Evolutionary conservation across 2,888 invertebrate genomes (phyloP).

Genomic region (Alviniconcha strummeri): DNA sequence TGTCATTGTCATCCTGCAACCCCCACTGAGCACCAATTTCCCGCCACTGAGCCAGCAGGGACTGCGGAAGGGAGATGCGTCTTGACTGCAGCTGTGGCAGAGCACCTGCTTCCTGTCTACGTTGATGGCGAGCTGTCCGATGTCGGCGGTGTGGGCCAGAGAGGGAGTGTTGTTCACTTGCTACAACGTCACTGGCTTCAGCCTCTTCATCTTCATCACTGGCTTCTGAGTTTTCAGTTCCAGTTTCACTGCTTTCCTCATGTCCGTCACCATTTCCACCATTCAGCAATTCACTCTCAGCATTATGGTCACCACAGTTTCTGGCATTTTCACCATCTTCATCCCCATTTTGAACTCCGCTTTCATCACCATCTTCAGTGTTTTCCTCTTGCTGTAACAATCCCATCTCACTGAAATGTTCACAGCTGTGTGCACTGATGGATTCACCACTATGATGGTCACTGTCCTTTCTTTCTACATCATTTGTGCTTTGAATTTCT

Average conservation of each 20-base stretch:
- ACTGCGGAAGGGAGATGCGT: not conserved
- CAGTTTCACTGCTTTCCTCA: not conserved
- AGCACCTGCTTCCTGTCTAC: not conserved
- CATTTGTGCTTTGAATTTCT: too few species aligned
- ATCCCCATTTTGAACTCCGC: not conserved
- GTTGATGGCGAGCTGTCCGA: not conserved
- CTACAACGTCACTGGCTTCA: not conserved
- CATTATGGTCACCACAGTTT: not conserved
- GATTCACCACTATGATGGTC: too few species aligned
- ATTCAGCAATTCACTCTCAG: too few species aligned
- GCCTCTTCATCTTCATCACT: not conserved
- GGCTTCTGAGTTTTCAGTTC: not conserved
- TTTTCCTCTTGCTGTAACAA: too few species aligned
- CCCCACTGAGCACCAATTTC: slow-evolving; percentile 26
- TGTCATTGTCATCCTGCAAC: slow-evolving; percentile 15
- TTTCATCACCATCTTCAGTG: not conserved
- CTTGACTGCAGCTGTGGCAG: not conserved
- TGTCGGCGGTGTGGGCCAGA: slow-evolving; percentile 20
- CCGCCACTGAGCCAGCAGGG: slow-evolving; percentile 14
- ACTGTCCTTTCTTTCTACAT: too few species aligned
- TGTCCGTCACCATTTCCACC: not conserved
- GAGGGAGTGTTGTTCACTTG: not conserved
- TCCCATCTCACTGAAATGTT: not conserved
- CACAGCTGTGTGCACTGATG: too few species aligned
- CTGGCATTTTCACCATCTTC: not conserved